Conservation (phyloP, 2,888 invertebrate species). For the Eupithecia exiguata region DNA sequence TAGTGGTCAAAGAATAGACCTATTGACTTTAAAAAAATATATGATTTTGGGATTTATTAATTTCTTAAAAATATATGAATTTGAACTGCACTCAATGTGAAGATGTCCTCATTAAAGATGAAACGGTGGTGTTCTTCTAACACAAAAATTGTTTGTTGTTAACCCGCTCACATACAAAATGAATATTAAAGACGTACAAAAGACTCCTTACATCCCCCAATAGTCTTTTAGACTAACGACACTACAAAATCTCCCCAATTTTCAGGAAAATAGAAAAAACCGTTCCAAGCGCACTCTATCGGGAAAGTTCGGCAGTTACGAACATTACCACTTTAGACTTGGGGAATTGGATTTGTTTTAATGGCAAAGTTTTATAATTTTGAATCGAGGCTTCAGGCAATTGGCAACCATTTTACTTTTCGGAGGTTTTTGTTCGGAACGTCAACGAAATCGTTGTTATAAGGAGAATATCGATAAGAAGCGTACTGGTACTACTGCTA, state of each 20-base stretch:
- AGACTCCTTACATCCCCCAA: not conserved
- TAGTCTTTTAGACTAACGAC: not conserved
- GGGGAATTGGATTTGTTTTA: slow-evolving; percentile 51
- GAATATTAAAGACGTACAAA: too few relatives aligned
- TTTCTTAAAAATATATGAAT: too few relatives aligned
- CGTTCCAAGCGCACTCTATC: slow-evolving; percentile 39
- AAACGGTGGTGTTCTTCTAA: too few relatives aligned
- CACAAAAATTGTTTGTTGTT: too few relatives aligned
- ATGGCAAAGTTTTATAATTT: slow-evolving; percentile 39
- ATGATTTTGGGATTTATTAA: too few relatives aligned
- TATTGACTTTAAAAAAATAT: too few relatives aligned
- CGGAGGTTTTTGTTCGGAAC: not conserved
- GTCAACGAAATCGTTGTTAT: not conserved
- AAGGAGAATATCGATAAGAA: not conserved
- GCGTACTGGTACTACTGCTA: not conserved
- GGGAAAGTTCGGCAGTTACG: slow-evolving; percentile 43
- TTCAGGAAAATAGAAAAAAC: slow-evolving; percentile 52
- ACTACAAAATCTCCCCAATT: slow-evolving; percentile 3
- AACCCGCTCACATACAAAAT: too few relatives aligned
- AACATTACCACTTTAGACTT: slow-evolving; percentile 47
- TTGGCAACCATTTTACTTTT: not conserved
- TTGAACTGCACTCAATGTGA: too few relatives aligned
- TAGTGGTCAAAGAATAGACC: too few relatives aligned
- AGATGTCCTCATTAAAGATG: too few relatives aligned
- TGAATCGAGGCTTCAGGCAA: slow-evolving; percentile 10